Base-by-base conservation (phyloP, 2,888 invertebrate genomes). In the Hypolimnas misippus region DNA sequence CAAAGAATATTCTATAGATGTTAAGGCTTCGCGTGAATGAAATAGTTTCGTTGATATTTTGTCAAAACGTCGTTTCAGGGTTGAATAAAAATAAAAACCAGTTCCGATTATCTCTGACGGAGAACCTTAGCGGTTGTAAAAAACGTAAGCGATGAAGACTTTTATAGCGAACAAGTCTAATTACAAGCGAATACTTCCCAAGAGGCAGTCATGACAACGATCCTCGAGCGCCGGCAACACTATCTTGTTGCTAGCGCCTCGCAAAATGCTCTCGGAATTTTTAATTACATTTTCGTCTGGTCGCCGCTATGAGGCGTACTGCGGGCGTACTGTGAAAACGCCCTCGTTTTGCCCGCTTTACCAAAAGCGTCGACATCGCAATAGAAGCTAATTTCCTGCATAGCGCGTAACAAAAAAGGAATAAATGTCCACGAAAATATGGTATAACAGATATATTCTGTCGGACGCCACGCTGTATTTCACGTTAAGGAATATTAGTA, bases 311-410 rank as follows among this genome's bases (percentile, higher is more conserved):
- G 88, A 87, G 85, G 79, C 83, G 77, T 76, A 77, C 83, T 83
- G 84, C 77, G 86, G 82, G 83, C 83, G 79, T 79, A 78, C 78
- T 81, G 81, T 82, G 83, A 85, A 77, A 81, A 79, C 84, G 84
- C 82, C 84, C 88, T 87, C 89, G 87, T 87, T 89, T 86, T 83
- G 81, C 84, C 81, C 91, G 89, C 87, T 90, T 85, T 86, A 86
- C 89, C 86, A 83, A 89, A 89, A 89, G 84, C 89, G 89, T 88
- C 89, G 89, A 91, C 91, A 85, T 89, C 84, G 92, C 90, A 92
- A 92, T 91, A 91, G 91, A 83, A 91, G 87, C 91, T 90, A 91
- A 92, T 92, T 92, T 92, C 92, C 92, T 90, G 89, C 88, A 90
- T 85, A 85, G 87, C 87, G 84, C 81, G 82, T 84, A 82, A 84